Conservation (phyloP, 2,113 vertebrate genomes). For the Barnardius zonarius region DNA sequence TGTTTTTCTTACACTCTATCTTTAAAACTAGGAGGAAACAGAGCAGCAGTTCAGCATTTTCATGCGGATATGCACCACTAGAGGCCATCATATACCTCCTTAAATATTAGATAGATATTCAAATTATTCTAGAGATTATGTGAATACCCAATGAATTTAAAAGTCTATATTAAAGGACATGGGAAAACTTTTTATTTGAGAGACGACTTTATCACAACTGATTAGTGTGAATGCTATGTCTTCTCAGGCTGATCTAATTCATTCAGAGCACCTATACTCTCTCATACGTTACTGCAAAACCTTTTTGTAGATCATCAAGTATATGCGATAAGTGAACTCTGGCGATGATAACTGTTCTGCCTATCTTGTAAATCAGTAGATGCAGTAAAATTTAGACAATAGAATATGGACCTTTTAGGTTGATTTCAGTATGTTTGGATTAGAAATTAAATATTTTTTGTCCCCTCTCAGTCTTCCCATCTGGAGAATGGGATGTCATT, state of each 20-base stretch:
- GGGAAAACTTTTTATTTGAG: background rate
- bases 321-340: background rate
- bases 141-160: background rate
- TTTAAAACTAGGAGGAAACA: background rate
- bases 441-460: background rate
- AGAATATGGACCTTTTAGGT: background rate
- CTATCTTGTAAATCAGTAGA: background rate
- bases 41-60: constrained; percentile 23
- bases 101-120: constrained; percentile 68
- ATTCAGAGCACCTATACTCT: background rate
- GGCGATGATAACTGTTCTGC: background rate
- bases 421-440: background rate
- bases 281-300: background rate
- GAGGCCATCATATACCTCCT: constrained; percentile 76
- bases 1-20: background rate
- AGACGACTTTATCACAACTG: background rate
- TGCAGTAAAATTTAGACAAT: background rate
- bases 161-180: background rate
- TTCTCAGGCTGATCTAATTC: background rate
- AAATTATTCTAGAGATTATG: constrained; percentile 40
- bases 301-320: background rate
- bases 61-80: constrained; percentile 72
- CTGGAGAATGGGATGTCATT: background rate
- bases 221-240: background rate
- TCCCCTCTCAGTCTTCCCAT: background rate